Percentiles rank a stretch among this genome's conserved stretches.
phyloP scores from a whole-genome alignment of 37 sponge, comb jelly and placozoan species.

The Chondrosia reniformis region DNA sequence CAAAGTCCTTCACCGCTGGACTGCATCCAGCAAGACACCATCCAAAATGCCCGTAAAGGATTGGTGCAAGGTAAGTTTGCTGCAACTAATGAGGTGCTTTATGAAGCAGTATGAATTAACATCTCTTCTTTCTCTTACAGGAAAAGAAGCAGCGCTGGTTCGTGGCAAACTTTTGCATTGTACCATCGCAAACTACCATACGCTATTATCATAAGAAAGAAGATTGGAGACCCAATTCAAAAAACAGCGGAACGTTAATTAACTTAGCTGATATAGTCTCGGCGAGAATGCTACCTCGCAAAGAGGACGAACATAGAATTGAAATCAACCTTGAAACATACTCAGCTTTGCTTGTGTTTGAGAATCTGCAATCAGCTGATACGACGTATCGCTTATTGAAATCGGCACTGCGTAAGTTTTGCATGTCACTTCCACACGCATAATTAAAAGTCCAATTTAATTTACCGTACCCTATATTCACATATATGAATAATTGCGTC shows the following conservation, averaged over 20 bases:
- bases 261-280: constrained; percentile 6
- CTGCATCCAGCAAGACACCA: background rate
- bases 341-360: constrained; percentile 3
- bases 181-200: background rate
- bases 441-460: too few relatives aligned
- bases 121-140: background rate
- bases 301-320: constrained; percentile 7
- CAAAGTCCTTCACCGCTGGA: constrained; percentile 15
- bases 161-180: background rate
- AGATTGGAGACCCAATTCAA: constrained; percentile 1
- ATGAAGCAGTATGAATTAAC: background rate
- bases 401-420: constrained; percentile 15
- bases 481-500: too few relatives aligned
- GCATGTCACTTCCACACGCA: too few relatives aligned
- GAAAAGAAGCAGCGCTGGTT: constrained; percentile 18
- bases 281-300: background rate
- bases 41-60: constrained; percentile 4
- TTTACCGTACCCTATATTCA: too few relatives aligned
- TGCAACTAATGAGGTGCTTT: background rate
- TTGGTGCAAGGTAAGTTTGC: constrained; percentile 15
- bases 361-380: background rate
- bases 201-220: constrained; percentile 14
- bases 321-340: constrained; percentile 17
- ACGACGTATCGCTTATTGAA: background rate
- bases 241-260: constrained; percentile 3